Evolutionary conservation across 2,797 vertebrate species (phyloP).

Genomic region (Trematomus bernacchii): DNA sequence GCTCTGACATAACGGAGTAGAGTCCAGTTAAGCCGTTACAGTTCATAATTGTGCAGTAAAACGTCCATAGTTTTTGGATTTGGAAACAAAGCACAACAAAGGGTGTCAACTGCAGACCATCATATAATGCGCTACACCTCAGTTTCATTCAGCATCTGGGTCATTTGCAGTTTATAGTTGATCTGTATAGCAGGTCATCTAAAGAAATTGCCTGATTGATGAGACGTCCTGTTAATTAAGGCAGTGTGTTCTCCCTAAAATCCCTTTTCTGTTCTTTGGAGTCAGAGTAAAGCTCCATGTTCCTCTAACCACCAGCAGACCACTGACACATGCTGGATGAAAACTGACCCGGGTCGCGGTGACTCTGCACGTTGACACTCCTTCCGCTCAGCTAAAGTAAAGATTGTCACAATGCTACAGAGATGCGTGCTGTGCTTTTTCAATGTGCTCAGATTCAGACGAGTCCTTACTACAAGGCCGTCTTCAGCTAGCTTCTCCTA

Average conservation of each 20-base stretch:
- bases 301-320: constrained; percentile 86
- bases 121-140: constrained; percentile 62
- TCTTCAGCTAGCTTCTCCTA: constrained; percentile 70
- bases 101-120: constrained; percentile 68
- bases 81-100: constrained; percentile 77
- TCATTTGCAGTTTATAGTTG: constrained; percentile 69
- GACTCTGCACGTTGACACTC: constrained; percentile 49
- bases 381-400: constrained; percentile 52
- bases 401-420: constrained; percentile 59
- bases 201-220: constrained; percentile 47
- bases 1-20: constrained; percentile 67
- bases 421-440: constrained; percentile 65
- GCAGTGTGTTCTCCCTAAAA: constrained; percentile 44
- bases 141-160: constrained; percentile 76
- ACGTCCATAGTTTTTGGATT: constrained; percentile 51
- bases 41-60: constrained; percentile 53
- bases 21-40: constrained; percentile 67
- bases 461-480: constrained; percentile 53
- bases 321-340: constrained; percentile 81
- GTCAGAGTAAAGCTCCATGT: constrained; percentile 56
- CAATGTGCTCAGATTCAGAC: constrained; percentile 55
- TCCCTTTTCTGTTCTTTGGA: constrained; percentile 58
- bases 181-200: constrained; percentile 37
- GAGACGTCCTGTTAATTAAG: constrained; percentile 27
- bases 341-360: constrained; percentile 70